Percentiles rank a stretch among this genome's conserved stretches.
phyloP scores from a whole-genome alignment of 2,113 vertebrate genomes.

The Neolamprologus fasciatus region DNA sequence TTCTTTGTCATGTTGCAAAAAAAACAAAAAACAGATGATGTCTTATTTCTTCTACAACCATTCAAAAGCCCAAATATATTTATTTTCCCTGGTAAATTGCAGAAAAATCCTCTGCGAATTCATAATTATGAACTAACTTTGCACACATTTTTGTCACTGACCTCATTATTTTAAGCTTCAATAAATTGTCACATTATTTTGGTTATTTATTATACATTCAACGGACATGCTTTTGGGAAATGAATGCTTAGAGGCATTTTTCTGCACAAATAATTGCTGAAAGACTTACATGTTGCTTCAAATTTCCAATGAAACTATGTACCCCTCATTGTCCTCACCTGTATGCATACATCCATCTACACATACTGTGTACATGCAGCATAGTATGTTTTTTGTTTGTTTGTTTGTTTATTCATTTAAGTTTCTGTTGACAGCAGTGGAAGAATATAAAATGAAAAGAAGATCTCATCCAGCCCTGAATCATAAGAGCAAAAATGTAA shows the following conservation, averaged over 20 bases:
- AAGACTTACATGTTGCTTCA: background rate
- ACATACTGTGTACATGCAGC: background rate
- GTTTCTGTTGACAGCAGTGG: background rate
- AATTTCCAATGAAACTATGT: background rate
- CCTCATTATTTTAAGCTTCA: background rate
- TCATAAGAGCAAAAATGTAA: background rate
- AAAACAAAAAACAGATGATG: background rate
- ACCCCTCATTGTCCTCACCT: background rate
- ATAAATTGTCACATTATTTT: background rate
- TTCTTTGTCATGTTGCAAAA: background rate
- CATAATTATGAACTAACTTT: background rate
- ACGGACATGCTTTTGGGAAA: background rate
- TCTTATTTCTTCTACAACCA: background rate
- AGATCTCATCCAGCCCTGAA: background rate
- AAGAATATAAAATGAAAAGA: background rate
- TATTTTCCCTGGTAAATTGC: background rate
- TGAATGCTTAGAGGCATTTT: background rate
- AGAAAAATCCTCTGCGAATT: background rate
- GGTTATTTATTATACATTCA: background rate
- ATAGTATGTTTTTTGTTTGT: rapidly evolving
- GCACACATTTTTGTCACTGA: background rate
- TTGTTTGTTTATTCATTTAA: background rate
- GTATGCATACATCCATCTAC: background rate
- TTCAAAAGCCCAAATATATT: background rate
- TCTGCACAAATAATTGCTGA: background rate